Evolutionary conservation across 2,888 invertebrate species (phyloP).

Genomic region (Halocaridina rubra): DNA sequence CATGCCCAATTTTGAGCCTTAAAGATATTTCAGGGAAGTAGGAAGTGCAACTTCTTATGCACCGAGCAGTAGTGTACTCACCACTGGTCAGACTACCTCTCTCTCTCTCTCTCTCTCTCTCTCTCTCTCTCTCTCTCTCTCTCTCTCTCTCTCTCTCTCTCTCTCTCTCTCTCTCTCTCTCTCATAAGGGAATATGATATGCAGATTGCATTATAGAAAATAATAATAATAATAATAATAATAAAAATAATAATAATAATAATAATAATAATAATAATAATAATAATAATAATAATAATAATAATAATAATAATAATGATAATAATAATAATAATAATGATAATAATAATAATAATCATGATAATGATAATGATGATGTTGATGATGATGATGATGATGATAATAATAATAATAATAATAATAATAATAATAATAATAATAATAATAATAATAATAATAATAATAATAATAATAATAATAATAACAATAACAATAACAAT

Average conservation of each 20-base stretch:
- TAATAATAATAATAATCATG: neutral
- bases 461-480: neutral
- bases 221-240: neutral
- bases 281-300: neutral
- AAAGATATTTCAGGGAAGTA: no score
- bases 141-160: no score
- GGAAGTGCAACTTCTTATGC: no score
- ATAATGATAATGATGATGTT: neutral
- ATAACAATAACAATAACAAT: neutral
- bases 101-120: no score
- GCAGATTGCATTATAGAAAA: no score
- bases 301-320: neutral
- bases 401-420: neutral
- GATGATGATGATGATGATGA: neutral
- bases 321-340: neutral
- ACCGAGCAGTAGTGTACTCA: no score
- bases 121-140: no score
- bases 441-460: neutral
- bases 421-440: neutral
- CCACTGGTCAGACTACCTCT: no score
- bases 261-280: neutral
- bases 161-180: no score
- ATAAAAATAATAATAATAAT: neutral
- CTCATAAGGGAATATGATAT: no score
- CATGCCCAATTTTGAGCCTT: no score